phyloP scores from a whole-genome alignment of 2,797 vertebrate genomes.

The Prionace glauca region DNA sequence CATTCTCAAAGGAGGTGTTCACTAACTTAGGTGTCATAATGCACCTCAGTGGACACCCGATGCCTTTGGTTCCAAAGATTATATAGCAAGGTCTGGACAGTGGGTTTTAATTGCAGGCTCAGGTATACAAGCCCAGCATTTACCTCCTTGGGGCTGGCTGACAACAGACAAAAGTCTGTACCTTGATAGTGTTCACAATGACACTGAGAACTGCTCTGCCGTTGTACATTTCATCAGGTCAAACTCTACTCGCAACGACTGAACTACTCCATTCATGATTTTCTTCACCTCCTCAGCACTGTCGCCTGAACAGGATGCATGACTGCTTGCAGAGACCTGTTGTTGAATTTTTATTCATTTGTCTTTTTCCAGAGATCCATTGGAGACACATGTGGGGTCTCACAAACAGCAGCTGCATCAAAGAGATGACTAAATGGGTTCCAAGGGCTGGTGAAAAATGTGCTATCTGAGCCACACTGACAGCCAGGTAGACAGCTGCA shows the following conservation, averaged over 20 bases:
- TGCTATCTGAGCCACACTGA: background rate
- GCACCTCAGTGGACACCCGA: background rate
- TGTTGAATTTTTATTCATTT: constrained; percentile 26
- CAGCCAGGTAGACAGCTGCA: no score
- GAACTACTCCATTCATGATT: constrained; percentile 93
- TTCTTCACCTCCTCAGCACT: constrained; percentile 83
- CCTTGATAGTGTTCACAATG: constrained; percentile 86
- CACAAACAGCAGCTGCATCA: background rate
- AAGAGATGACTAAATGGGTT: background rate
- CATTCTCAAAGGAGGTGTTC: background rate
- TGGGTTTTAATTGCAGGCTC: background rate
- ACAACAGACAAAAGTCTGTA: constrained; percentile 46
- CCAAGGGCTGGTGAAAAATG: background rate
- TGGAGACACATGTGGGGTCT: background rate
- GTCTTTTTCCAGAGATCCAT: background rate
- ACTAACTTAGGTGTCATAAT: background rate
- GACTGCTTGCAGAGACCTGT: constrained; percentile 40
- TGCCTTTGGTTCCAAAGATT: background rate
- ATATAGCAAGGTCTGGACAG: background rate
- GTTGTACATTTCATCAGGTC: constrained; percentile 73
- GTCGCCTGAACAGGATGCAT: constrained; percentile 44
- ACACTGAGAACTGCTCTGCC: constrained; percentile 71
- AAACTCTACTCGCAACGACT: constrained; percentile 79
- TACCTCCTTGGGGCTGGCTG: no score
- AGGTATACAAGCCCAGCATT: background rate